These are phyloP conservation scores for Stegana nigrithorax DNA, from an alignment of 2,888 invertebrate genomes.

Conservation along the genomic window DNA sequence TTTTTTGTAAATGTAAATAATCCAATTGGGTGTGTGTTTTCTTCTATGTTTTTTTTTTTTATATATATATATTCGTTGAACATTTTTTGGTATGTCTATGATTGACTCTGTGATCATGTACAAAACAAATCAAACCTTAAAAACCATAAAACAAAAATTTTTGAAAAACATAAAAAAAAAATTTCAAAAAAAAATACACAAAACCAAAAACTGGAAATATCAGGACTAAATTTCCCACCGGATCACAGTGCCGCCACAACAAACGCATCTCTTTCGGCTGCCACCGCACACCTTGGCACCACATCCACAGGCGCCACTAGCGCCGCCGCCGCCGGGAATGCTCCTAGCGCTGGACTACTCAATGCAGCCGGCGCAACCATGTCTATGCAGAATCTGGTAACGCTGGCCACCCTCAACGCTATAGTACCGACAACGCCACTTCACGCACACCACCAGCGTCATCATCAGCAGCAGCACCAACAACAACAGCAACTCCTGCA, in stretches of 20 bases:
- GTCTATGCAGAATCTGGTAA: conserved; percentile 92
- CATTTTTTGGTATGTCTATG: conserved; percentile 69
- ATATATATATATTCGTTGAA: conserved; percentile 68
- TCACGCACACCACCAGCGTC: conserved; percentile 67
- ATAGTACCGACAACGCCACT: conserved; percentile 35
- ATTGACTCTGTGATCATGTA: conserved; percentile 69
- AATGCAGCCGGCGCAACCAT: conserved; percentile 75
- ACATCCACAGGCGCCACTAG: conserved; percentile 36
- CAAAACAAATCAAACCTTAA: conserved; percentile 51
- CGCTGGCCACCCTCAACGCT: conserved; percentile 69
- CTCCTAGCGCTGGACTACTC: conserved; percentile 69
- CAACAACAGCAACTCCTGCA: conserved; percentile 41
- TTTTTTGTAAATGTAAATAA: conserved; percentile 69
- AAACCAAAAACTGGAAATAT: conserved; percentile 62
- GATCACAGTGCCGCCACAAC: conserved; percentile 67
- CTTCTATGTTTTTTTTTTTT: conserved; percentile 69
- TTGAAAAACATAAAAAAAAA: conserved; percentile 51
- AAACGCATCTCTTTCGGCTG: conserved; percentile 19
- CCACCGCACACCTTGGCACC: conserved; percentile 18
- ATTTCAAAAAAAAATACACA: conserved; percentile 49
- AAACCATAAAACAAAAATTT: conserved; percentile 58
- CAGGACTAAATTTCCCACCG: conserved; percentile 70
- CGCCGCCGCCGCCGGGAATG: conserved; percentile 54
- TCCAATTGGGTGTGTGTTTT: conserved; percentile 70
- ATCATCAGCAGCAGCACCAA: conserved; percentile 60